Percentiles rank a stretch among this genome's conserved stretches.
Evolutionary conservation across 2,888 invertebrate genomes (phyloP).

Genomic region (Pachycephus smyrnensis): DNA sequence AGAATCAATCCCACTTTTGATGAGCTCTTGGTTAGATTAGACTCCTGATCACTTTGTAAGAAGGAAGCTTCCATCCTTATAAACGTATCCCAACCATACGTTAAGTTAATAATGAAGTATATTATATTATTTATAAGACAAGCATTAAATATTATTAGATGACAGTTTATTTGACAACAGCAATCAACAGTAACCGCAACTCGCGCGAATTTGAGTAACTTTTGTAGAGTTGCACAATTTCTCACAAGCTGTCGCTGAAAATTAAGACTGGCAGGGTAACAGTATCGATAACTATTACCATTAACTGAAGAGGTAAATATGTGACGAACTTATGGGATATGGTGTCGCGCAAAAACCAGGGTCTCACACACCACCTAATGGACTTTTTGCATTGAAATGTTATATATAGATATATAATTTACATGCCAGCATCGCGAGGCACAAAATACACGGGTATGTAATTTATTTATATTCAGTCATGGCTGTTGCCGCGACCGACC

Average conservation of each 20-base stretch:
- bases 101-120: not conserved
- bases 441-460: no score
- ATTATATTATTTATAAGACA: not conserved
- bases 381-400: no score
- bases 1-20: not conserved
- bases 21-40: not conserved
- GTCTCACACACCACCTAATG: no score
- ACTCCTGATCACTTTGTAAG: not conserved
- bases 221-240: not conserved
- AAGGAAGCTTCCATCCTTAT: not conserved
- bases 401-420: no score
- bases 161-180: not conserved
- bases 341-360: no score
- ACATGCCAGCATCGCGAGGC: no score
- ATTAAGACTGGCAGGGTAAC: not conserved
- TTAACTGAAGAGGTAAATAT: no score
- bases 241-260: not conserved
- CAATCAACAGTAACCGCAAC: not conserved
- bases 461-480: no score
- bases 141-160: not conserved
- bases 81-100: not conserved
- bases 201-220: not conserved
- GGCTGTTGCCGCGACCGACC: no score
- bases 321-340: no score
- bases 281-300: not conserved